Evolutionary conservation across 1,140 invertebrate species (phyloP).

Genomic region (Macrostomum lignano): DNA sequence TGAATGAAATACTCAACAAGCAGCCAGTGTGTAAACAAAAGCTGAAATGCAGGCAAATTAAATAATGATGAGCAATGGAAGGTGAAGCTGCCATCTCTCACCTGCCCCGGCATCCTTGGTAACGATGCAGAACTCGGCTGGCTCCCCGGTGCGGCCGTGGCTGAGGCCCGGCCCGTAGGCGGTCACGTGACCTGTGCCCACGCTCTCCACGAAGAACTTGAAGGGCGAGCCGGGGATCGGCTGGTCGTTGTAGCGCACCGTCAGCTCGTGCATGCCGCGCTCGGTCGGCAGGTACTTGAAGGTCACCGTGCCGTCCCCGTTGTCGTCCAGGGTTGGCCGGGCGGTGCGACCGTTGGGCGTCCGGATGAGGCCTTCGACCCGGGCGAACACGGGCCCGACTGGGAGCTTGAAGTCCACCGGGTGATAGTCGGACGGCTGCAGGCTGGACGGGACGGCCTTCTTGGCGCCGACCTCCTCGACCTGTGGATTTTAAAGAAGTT

Average conservation of each 20-base stretch:
- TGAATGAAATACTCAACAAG: too few relatives aligned
- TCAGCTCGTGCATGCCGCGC: constrained; percentile 65
- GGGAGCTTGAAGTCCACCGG: constrained; percentile 24
- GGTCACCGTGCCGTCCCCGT: constrained; percentile 75
- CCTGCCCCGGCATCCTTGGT: constrained; percentile 72
- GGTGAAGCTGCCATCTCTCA: too few relatives aligned
- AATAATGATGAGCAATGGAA: too few relatives aligned
- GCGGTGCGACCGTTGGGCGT: constrained; percentile 72
- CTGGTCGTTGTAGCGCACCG: constrained; percentile 72
- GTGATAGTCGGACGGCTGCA: constrained; percentile 9
- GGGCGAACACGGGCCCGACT: constrained; percentile 25
- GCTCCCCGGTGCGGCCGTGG: constrained; percentile 53
- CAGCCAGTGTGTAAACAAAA: too few relatives aligned
- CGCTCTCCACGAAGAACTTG: constrained; percentile 67
- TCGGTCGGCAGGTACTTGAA: constrained; percentile 73
- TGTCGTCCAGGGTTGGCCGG: constrained; percentile 49
- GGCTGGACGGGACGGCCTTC: too few relatives aligned
- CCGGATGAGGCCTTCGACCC: constrained; percentile 36
- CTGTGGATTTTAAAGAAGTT: too few relatives aligned
- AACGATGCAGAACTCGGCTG: constrained; percentile 72
- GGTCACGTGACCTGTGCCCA: constrained; percentile 64
- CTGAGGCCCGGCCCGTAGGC: constrained; percentile 50
- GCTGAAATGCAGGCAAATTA: too few relatives aligned
- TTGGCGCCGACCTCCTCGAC: too few relatives aligned
- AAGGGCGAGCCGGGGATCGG: constrained; percentile 77